A percentile compares a stretch with the other conserved stretches of the same genome.
phyloP scores from a whole-genome alignment of 23 tunicate genomes.

The Aplidium turbinatum region DNA sequence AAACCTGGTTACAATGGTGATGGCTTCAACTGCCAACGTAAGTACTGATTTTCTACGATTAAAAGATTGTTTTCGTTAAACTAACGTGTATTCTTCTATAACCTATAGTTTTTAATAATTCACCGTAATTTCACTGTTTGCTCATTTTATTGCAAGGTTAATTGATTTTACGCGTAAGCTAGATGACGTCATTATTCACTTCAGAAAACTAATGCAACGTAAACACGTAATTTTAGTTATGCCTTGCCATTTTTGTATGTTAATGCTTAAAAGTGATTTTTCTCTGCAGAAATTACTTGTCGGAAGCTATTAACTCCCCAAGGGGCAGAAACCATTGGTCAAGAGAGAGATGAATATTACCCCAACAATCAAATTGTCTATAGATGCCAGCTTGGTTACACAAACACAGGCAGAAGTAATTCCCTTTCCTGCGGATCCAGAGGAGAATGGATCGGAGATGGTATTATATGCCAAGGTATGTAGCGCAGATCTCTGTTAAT shows the following conservation, averaged over 20 bases:
- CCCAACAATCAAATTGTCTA: not conserved
- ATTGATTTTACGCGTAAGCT: no score
- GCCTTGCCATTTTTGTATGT: no score
- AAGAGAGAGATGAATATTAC: constrained; percentile 6
- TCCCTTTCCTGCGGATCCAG: constrained; percentile 3
- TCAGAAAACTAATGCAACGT: no score
- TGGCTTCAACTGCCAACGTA: constrained; percentile 46
- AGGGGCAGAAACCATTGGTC: not conserved
- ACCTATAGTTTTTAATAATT: no score
- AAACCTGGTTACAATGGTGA: constrained; percentile 42
- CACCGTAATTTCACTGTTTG: no score
- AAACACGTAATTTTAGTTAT: no score
- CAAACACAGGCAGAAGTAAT: not conserved
- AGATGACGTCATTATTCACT: no score
- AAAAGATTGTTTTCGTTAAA: no score
- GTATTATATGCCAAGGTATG: constrained; percentile 19
- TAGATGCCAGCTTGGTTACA: constrained; percentile 18
- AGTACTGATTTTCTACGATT: not conserved
- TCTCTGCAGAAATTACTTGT: constrained; percentile 34
- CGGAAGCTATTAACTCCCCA: constrained; percentile 1
- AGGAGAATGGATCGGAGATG: constrained; percentile 29
- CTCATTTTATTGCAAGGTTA: not conserved
- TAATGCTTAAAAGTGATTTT: not conserved
- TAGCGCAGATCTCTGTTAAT: not conserved
- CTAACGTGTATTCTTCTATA: no score